Conservation (phyloP, 2,888 invertebrate species). For the Lepidocyrtoides sp. region DNA sequence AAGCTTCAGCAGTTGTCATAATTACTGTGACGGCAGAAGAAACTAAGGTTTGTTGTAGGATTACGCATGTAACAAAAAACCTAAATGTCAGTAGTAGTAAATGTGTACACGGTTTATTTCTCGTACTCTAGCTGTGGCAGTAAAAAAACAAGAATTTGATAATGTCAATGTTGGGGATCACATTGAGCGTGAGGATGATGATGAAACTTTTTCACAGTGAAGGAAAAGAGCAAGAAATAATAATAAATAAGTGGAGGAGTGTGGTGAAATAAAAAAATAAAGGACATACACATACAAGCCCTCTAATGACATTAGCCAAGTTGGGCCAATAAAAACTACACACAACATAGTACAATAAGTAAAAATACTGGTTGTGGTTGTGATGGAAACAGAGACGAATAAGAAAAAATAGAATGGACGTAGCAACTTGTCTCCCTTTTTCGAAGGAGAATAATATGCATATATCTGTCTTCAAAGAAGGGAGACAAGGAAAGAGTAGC, state of each 20-base stretch:
- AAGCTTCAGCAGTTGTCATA: no score
- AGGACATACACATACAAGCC: slow-evolving; percentile 8
- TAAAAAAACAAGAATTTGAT: slow-evolving; percentile 13
- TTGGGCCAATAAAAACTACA: slow-evolving; percentile 62
- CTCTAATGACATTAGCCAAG: slow-evolving; percentile 59
- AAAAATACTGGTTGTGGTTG: no score
- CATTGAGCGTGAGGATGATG: background rate
- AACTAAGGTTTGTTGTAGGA: no score
- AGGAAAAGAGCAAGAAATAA: background rate
- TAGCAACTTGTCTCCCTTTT: background rate
- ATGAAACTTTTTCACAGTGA: slow-evolving; percentile 5
- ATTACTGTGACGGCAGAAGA: no score
- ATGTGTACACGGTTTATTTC: no score
- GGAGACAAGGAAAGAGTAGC: no score
- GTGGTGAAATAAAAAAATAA: background rate
- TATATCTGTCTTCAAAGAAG: no score
- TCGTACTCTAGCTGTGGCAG: background rate
- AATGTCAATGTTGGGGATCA: slow-evolving; percentile 4
- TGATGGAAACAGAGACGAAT: background rate
- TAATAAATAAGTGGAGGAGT: background rate
- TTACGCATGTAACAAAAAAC: no score
- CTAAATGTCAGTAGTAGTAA: background rate
- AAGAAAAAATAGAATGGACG: background rate
- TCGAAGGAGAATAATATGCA: background rate
- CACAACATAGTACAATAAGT: no score